Percentiles rank a stretch among this genome's conserved stretches.
phyloP scores from a whole-genome alignment of 1,140 invertebrate species.

The Vanessa atalanta region DNA sequence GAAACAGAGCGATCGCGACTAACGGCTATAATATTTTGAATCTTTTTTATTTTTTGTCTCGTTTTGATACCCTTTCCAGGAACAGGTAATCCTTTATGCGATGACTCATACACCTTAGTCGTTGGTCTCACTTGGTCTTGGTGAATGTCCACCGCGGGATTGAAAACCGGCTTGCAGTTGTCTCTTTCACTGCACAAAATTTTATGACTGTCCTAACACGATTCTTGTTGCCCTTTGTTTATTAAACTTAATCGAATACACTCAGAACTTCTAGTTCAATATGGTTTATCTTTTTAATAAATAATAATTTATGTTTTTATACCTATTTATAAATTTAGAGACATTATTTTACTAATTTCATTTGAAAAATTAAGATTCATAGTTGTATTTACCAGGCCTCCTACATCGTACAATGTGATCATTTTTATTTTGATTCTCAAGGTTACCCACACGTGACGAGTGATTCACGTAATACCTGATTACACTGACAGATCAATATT shows the following conservation, averaged over 20 bases:
- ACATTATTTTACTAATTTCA: background rate
- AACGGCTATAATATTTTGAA: conserved; percentile 21
- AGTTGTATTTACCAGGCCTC: conserved; percentile 17
- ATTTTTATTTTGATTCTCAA: conserved; percentile 29
- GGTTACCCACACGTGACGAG: conserved; percentile 22
- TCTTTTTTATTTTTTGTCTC: conserved; percentile 32
- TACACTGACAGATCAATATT: conserved; percentile 5
- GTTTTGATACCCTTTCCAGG: conserved; percentile 47
- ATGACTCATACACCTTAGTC: conserved; percentile 39
- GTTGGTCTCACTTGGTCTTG: conserved; percentile 14
- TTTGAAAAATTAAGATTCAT: background rate
- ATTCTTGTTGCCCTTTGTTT: background rate
- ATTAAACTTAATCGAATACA: background rate
- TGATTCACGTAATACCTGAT: conserved; percentile 10
- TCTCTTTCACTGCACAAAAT: conserved; percentile 40
- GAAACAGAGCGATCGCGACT: background rate
- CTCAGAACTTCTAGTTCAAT: too few relatives aligned
- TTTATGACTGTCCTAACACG: background rate
- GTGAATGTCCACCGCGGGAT: conserved; percentile 27
- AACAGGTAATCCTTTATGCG: conserved; percentile 37
- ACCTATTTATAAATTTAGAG: background rate
- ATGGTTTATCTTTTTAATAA: too few relatives aligned
- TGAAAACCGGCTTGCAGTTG: conserved; percentile 35
- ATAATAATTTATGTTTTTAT: too few relatives aligned
- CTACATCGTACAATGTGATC: conserved; percentile 20